Base-by-base conservation (phyloP, 1,140 invertebrate genomes). In the Drosophila guanche region DNA sequence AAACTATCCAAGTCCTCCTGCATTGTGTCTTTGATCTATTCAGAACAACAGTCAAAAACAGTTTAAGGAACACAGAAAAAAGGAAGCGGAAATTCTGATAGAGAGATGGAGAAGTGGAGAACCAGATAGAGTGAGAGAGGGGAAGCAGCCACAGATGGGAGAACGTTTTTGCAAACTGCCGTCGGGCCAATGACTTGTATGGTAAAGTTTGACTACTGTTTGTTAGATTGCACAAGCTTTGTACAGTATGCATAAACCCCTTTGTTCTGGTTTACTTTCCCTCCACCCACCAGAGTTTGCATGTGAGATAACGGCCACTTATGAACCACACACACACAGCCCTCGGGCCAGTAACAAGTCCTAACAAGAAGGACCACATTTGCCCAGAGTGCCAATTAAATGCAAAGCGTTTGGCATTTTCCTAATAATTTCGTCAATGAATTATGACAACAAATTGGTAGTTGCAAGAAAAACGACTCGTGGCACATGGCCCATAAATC, bases 391-490 rank as follows among this genome's bases (percentile, higher is more conserved):
- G 71, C 79, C 79, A 84, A 84, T 84, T 84, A 71, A 76, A 68
- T 55, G 76, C 16, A 62, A 84, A 71, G 43, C 47, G 66, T 40
- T 48, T 66, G 66, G 43, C 55, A 43, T 74, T 47, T 58, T 67
- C 56, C 54, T 47, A 80, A 80, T 69, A 86, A 80, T 80, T 63
- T 74, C 59, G 67, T 81, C 81, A 81, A 85, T 85, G 81, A 85
- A 61, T 85, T 86, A 86, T 86, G 77, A 74, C 63, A 80, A 56
- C 50, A 86, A 85, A 80, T 84, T 85, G 68, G 54, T 62, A 57
- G 81, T 67, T 83, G 47, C 42, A 51, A 65, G 51, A 65, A 45
- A 56, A 59, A 67, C 71, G 60, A 22, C 65, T 68, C 63, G 54
- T 46, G 65, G 45, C 66, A 72, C 53, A 56, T 54, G 70, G 60